phyloP scores from a whole-genome alignment of 2,797 vertebrate genomes.

The Paedocypris micromegethes region DNA sequence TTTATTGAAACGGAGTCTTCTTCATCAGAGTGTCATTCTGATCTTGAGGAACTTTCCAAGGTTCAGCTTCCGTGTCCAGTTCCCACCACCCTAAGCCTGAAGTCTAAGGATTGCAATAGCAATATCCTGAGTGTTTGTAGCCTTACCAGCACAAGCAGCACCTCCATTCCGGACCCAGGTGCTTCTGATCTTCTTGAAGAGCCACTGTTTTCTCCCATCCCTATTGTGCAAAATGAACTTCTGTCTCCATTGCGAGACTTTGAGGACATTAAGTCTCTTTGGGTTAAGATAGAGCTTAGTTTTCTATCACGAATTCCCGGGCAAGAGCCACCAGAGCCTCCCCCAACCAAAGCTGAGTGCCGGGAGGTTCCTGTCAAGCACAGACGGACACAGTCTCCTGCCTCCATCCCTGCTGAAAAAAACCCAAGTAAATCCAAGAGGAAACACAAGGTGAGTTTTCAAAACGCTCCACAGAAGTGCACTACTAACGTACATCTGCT shows the following conservation, averaged over 20 bases:
- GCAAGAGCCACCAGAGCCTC: constrained; percentile 65
- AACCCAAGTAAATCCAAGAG: constrained; percentile 82
- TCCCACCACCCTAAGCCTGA: constrained; percentile 56
- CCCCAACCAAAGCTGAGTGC: constrained; percentile 65
- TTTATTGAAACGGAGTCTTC: constrained; percentile 95
- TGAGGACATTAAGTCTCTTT: constrained; percentile 82
- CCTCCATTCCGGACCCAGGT: constrained; percentile 76
- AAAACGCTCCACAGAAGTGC: neutral
- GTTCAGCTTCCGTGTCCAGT: constrained; percentile 65
- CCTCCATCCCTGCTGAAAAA: constrained; percentile 70
- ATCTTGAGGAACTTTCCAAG: constrained; percentile 82
- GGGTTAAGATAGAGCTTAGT: constrained; percentile 93
- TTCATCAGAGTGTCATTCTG: constrained; percentile 89
- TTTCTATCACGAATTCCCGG: constrained; percentile 83
- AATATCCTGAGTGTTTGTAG: constrained; percentile 77
- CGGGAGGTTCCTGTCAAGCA: constrained; percentile 77
- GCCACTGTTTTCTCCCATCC: constrained; percentile 67
- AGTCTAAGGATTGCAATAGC: constrained; percentile 72
- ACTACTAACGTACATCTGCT: no score
- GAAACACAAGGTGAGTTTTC: constrained; percentile 84
- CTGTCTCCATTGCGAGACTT: constrained; percentile 81
- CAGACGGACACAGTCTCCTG: constrained; percentile 69
- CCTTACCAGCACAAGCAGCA: constrained; percentile 71
- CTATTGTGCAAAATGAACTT: constrained; percentile 73
- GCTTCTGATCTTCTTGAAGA: constrained; percentile 70